Percentiles rank a stretch among this genome's conserved stretches.
phyloP scores from a whole-genome alignment of 2,888 invertebrate genomes.

The Melieria crassipennis region DNA sequence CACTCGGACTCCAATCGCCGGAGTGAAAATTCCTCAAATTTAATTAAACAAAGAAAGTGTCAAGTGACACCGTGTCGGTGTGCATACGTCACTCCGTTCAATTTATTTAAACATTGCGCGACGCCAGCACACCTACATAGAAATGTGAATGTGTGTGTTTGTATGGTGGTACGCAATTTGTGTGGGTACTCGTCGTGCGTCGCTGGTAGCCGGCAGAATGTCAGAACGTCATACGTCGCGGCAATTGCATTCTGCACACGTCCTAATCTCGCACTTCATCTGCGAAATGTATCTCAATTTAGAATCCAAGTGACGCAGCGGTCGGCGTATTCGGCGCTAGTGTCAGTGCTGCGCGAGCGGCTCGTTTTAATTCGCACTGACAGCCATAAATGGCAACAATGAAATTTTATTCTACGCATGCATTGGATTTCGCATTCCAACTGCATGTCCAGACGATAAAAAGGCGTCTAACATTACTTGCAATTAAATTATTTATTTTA shows the following conservation, averaged over 20 bases:
- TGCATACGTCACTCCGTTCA: too few species aligned
- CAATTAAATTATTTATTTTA: too few species aligned
- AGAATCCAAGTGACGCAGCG: conserved; percentile 1
- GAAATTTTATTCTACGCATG: conserved; percentile 29
- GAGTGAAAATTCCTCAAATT: too few species aligned
- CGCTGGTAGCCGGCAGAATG: too few species aligned
- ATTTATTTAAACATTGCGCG: too few species aligned
- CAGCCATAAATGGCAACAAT: conserved; percentile 22
- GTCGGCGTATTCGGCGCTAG: conserved; percentile 13
- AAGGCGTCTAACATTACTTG: neutral
- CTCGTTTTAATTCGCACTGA: conserved; percentile 21
- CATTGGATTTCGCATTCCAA: conserved; percentile 38
- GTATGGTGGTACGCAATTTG: too few species aligned
- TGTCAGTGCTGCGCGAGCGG: conserved; percentile 1
- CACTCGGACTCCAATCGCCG: too few species aligned
- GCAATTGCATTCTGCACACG: conserved; percentile 25
- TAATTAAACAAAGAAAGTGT: too few species aligned
- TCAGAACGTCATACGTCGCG: too few species aligned
- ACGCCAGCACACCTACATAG: neutral
- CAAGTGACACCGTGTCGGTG: too few species aligned
- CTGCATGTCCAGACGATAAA: conserved; percentile 32
- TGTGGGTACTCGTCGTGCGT: conserved; percentile 1
- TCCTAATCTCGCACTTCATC: conserved; percentile 27
- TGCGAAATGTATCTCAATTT: conserved; percentile 30
- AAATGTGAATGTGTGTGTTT: neutral